These are phyloP conservation scores for Gerosis bhagava DNA, from an alignment of 2,888 invertebrate genomes.

Conservation along the genomic window DNA sequence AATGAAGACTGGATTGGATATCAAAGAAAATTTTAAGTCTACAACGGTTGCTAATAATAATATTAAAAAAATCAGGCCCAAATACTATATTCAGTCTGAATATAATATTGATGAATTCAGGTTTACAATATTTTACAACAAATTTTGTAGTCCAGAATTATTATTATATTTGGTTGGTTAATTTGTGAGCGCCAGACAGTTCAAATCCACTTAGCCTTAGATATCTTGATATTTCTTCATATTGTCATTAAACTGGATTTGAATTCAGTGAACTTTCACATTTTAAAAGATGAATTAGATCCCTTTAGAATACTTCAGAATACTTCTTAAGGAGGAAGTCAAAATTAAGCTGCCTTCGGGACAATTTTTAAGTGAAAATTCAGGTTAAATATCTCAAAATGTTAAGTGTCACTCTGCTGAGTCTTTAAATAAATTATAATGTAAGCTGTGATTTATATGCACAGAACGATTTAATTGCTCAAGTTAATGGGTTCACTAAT, in stretches of 20 bases:
- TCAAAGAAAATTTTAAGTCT: too few relatives aligned
- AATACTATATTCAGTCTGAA: too few relatives aligned
- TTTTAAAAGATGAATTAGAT: constrained; percentile 1
- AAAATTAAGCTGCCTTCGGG: constrained; percentile 1
- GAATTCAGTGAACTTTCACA: constrained; percentile 6
- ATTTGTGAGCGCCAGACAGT: background rate
- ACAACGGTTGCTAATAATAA: too few relatives aligned
- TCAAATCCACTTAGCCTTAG: constrained; percentile 1
- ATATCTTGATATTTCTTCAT: background rate
- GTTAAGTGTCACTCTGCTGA: background rate
- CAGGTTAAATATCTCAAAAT: constrained; percentile 7
- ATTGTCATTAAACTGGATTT: constrained; percentile 5
- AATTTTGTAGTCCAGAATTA: too few relatives aligned
- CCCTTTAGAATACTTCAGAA: background rate
- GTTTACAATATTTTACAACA: too few relatives aligned
- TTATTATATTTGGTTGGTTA: too few relatives aligned
- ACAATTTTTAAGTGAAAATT: constrained; percentile 2
- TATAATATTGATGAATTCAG: too few relatives aligned
- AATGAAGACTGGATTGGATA: too few relatives aligned
- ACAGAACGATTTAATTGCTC: constrained; percentile 1
- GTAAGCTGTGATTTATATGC: constrained; percentile 4
- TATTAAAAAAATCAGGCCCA: too few relatives aligned
- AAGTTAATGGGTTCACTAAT: background rate
- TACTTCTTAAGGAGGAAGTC: background rate
- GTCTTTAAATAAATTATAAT: background rate